Base-by-base conservation (phyloP, 2,113 vertebrate species). In the Leptodactylus fuscus region DNA sequence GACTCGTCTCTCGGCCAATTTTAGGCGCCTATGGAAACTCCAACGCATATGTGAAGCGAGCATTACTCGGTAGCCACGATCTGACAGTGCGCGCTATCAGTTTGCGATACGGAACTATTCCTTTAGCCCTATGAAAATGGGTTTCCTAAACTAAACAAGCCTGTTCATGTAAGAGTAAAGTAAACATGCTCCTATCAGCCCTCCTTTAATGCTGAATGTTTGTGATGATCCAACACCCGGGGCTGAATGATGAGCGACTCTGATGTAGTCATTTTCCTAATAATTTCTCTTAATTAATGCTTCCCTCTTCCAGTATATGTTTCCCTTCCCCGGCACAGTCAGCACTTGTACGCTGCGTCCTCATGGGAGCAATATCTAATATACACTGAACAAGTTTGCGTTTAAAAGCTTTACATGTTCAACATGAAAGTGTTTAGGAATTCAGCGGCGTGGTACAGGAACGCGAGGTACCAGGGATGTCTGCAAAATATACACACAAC, bases 261-360 rank as follows among this genome's bases (percentile, higher is more conserved):
- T 29, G 62, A 55, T 67, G 13, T 81, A 69, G 67, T 81, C 62
- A 81, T 81, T 69, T 49, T 81, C 18, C 55, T 70, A 69, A 69
- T 81, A 69, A 69, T 81, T 48, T 67, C 41, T 36, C 27, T 22
- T 81, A 81, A 81, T 81, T 69, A 81, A 58, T 58, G 51, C 51
- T 79, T 41, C 34, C 62, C 27, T 36, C 46, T 69, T 34, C 18
- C 46, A 27, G 60, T 49, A 18, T 81, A 79, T 27, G 29, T 81
- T 51, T 81, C 48, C 69, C 69, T 81, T 81, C 58, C 53, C 27
- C 80, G 16, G 58, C 80, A 81, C 46, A 69, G 58, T 81, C 80
- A 81, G 80, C 62, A 70, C 44, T 65, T 69, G 62, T 48, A 12
- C 34, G 27, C 67, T 2, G 20, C 44, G 48, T 32, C 11, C 80